phyloP scores from a whole-genome alignment of 2,888 invertebrate species.

The Leucozona laternaria region DNA sequence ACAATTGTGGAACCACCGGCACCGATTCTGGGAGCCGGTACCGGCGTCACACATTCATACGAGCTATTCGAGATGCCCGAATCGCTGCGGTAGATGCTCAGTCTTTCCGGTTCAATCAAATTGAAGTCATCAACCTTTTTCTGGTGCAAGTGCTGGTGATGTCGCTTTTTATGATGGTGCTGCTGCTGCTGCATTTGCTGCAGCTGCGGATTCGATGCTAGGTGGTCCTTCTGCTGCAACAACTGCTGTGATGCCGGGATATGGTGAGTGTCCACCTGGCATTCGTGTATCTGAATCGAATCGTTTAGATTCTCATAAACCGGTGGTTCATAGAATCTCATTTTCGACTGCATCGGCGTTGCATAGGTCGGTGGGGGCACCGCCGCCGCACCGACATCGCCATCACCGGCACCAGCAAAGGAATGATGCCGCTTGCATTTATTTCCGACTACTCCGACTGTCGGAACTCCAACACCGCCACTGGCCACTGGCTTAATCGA shows the following conservation, averaged over 20 bases:
- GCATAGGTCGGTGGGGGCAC: slow-evolving; percentile 63
- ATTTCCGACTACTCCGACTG: slow-evolving; percentile 47
- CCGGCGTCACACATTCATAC: slow-evolving; percentile 85
- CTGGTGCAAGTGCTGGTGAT: slow-evolving; percentile 75
- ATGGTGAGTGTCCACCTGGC: slow-evolving; percentile 78
- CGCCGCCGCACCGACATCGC: slow-evolving; percentile 77
- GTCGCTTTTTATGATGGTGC: slow-evolving; percentile 71
- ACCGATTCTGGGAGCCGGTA: slow-evolving; percentile 85
- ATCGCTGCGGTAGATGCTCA: slow-evolving; percentile 83
- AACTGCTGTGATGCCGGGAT: slow-evolving; percentile 66
- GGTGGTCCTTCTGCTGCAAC: slow-evolving; percentile 60
- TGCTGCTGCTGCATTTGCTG: slow-evolving; percentile 64
- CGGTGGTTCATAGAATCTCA: slow-evolving; percentile 83
- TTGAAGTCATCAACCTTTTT: slow-evolving; percentile 80
- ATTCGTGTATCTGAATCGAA: slow-evolving; percentile 87
- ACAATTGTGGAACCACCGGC: slow-evolving; percentile 37
- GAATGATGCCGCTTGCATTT: slow-evolving; percentile 83
- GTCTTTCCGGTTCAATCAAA: slow-evolving; percentile 82
- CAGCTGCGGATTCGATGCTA: slow-evolving; percentile 52
- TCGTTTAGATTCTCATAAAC: slow-evolving; percentile 88
- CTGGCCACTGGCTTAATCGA: slow-evolving; percentile 62
- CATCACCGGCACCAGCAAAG: slow-evolving; percentile 82
- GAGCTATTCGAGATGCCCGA: slow-evolving; percentile 84
- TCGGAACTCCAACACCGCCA: slow-evolving; percentile 54
- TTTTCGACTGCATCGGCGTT: slow-evolving; percentile 76